Percentiles rank a stretch among this genome's conserved stretches.
These are phyloP conservation scores for Saturnia japonica DNA, from an alignment of 2,888 invertebrate species.

Conservation along the genomic window DNA sequence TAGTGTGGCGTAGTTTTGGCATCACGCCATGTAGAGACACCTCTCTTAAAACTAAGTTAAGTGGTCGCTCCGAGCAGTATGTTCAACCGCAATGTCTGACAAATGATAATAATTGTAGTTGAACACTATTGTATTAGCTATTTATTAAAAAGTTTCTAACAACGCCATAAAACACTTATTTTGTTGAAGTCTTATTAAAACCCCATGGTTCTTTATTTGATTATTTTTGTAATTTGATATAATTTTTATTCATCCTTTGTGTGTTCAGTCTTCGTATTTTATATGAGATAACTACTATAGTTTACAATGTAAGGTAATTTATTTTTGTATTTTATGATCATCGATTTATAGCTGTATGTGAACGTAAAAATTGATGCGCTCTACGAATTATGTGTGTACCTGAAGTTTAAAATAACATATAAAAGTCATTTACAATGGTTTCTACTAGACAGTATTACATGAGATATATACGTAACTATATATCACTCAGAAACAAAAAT, in stretches of 20 bases:
- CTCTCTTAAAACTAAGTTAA: constrained; percentile 10
- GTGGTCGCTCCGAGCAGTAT: constrained; percentile 8
- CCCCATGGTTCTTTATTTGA: no score
- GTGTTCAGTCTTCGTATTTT: not conserved
- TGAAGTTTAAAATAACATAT: constrained; percentile 18
- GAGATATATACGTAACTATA: constrained; percentile 5
- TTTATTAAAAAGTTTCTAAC: no score
- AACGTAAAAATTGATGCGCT: constrained; percentile 9
- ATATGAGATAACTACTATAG: not conserved
- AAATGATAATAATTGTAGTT: not conserved
- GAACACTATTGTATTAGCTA: no score
- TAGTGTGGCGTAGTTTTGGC: constrained; percentile 5
- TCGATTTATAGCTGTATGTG: constrained; percentile 2
- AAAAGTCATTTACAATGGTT: constrained; percentile 5
- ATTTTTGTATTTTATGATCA: constrained; percentile 10
- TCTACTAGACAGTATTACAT: not conserved
- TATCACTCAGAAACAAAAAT: not conserved
- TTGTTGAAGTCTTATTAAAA: no score
- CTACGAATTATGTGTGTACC: constrained; percentile 7
- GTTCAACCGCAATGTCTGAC: constrained; percentile 5
- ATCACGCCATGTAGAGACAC: not conserved
- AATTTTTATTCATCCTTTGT: not conserved
- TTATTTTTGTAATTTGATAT: not conserved
- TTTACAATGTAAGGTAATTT: constrained; percentile 7
- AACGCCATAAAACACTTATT: no score